phyloP scores from a whole-genome alignment of 2,113 vertebrate species.

The mouse (Mus musculus) region GRCm39 chr14:118318001-118318500 shows the following conservation, averaged over 20 bases:
- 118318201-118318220: conserved; percentile 81
- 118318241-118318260: conserved; percentile 77
- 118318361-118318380: not conserved
- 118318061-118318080: conserved; percentile 67
- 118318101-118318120: conserved; percentile 81
- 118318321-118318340: fast-evolving
- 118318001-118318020: conserved; percentile 68
- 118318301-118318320: not conserved
- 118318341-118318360: not conserved
- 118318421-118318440: not conserved
- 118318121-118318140: conserved; percentile 77
- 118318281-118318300: not conserved
- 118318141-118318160: conserved; percentile 80
- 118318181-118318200: conserved; percentile 83
- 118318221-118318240: conserved; percentile 82
- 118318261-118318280: not conserved
- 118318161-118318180: conserved; percentile 81
- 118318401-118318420: conserved; percentile 48
- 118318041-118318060: conserved; percentile 71
- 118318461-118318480: not conserved
- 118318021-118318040: conserved; percentile 67
- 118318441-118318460: not conserved
- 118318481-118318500: not conserved
- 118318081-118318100: conserved; percentile 75
- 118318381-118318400: not conserved